Base-by-base conservation (phyloP, 2,797 vertebrate genomes). In the Gobionotothen gibberifrons region DNA sequence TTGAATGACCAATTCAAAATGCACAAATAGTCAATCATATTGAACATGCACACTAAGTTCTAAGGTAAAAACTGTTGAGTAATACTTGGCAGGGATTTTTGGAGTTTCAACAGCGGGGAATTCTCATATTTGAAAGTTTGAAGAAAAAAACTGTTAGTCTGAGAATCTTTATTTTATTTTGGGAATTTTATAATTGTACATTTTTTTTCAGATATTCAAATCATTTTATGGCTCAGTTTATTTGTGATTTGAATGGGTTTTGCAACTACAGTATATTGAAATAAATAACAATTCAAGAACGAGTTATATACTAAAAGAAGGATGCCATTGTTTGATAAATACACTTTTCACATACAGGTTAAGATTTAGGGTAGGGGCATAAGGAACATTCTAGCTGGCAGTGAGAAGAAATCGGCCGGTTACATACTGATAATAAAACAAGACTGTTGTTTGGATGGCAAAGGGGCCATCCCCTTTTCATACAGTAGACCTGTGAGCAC, bases 21-120 rank as follows among this genome's bases (percentile, higher is more conserved):
- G 36, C 32, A 26, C 26, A 51, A 15, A n/a, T 26, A 17, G 3
- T 26, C 89, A 19, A 69, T 87, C 47, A 62, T 59, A 60, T 1
- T 44, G 16, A 57, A n/a, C 46, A 44, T 32, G 29, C 43, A 61
- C 39, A 72, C 60, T 60, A 11, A 39, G 13, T n/a, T 3, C 3
- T 11, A 5, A 32, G 32, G 64, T 36, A 3, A 62, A 65, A 68
- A 36, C 5, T 0, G 2, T 72, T 84, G 54, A 22, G 55, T 57
- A 13, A 26, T 4, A 2, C 42, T 43, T 52, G 22, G 40, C 29
- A 53, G 62, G 39, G 5, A 12, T 47, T 74, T 74, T 66, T 49
- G 32, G 9, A 46, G 19, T 86, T 74, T 29, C 48, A 13, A 0
- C 15, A 69, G 0, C 3, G 6, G 22, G 49, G 53, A 32, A 26